Evolutionary conservation across 1,140 invertebrate genomes (phyloP).

Genomic region (Sarcophaga bullata): DNA sequence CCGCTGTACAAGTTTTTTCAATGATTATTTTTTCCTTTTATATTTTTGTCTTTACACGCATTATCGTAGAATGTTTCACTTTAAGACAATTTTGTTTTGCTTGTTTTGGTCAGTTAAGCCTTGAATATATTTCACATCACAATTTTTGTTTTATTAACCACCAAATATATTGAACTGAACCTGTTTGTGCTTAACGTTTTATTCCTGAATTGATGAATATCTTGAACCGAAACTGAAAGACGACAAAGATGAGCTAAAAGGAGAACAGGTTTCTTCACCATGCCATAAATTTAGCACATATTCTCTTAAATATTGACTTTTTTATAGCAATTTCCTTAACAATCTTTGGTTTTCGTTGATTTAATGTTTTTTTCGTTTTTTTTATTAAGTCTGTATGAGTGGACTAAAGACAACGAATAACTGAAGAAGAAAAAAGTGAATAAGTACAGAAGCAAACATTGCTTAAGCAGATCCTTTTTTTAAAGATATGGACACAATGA

Average conservation of each 20-base stretch:
- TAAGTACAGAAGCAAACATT: background rate
- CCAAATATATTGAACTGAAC: slow-evolving; percentile 22
- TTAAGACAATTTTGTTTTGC: background rate
- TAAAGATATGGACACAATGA: slow-evolving; percentile 33
- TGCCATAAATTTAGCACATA: slow-evolving; percentile 5
- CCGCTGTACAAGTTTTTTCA: too few relatives aligned
- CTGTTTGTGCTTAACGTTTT: slow-evolving; percentile 23
- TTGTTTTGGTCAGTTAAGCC: background rate
- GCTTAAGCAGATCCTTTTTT: slow-evolving; percentile 37
- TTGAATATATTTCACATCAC: background rate
- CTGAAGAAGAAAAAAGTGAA: too few relatives aligned
- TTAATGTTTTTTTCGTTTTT: background rate
- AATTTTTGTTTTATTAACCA: slow-evolving; percentile 24
- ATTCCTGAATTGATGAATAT: slow-evolving; percentile 24
- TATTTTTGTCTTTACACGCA: too few relatives aligned
- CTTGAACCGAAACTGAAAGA: slow-evolving; percentile 7
- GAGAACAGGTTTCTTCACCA: slow-evolving; percentile 29
- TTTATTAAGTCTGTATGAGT: background rate
- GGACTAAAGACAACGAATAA: background rate
- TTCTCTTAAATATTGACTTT: slow-evolving; percentile 8
- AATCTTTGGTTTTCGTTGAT: background rate
- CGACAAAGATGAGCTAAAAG: background rate
- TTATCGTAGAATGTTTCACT: background rate
- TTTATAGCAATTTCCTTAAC: slow-evolving; percentile 31
- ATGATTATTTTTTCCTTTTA: too few relatives aligned